Base-by-base conservation (phyloP, 2,888 invertebrate genomes). In the Fragum fragum region DNA sequence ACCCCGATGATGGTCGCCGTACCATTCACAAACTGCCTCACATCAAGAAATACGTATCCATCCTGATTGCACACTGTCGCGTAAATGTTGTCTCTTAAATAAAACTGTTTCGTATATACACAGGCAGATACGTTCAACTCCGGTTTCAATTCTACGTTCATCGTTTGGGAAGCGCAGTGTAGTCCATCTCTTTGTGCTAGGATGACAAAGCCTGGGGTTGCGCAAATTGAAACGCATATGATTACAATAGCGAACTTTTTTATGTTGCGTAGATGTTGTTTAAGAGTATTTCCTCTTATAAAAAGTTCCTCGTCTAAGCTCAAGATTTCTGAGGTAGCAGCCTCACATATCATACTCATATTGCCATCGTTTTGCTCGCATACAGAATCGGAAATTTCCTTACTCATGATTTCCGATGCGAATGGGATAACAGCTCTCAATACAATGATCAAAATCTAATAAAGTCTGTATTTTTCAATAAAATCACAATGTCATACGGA, bases 21-120 rank as follows among this genome's bases (percentile, higher is more conserved):
- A 9, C 68, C 68, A 66, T 78, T 78, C 29, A 73, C 69, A 32
- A 73, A 78, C 23, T 57, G 16, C 66, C 78, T 73, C 21, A 78
- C 39, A 57, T 78, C 78, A 53, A 78, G 5, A 68, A 73, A 73
- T 39, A 68, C 32, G 39, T 72, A 39, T 26, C 69, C 68, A n/a
- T 52, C 23, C 21, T 47, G 59, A 28, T 76, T 59, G 39, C 77
- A 77, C 36, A 77, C 77, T 9, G 72, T 63, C 14, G 55, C 47
- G 39, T 72, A 72, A 28, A 72, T n/a, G 63, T 63, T 55, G 7
- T 72, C 28, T 1, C 21, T 23, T 26, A 77, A 52, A 52, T 42
- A 21, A 53, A 77, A 72, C 63, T 63, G 77, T 32, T 72, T 77
- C 1, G 55, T 36, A 32, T 32, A 63, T 5, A 53, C 52, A 47